Evolutionary conservation across 2,113 vertebrate species (phyloP), one percentile per base, ranked within the genome.

Genomic region (Garra rufa): DNA sequence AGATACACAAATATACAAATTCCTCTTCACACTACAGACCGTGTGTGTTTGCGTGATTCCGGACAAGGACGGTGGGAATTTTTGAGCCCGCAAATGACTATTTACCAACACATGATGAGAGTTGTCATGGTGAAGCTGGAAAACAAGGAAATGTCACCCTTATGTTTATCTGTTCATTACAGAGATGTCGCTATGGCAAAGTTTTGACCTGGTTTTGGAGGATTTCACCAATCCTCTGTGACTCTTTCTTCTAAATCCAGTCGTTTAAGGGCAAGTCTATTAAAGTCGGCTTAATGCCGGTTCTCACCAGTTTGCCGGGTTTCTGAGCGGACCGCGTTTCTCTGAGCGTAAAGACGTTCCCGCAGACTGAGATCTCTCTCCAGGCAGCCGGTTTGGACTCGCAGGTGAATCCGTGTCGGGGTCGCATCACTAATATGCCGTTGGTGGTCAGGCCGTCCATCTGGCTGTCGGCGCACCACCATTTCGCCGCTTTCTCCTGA

Each of bases 371-470:
- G 91, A 99, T 97, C 90, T 99, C 98, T 89, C 96, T 95, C 98
- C 98, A 99, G 86, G 95, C 93, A 5, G 97, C 97, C 2, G 97
- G 95, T 77, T 94, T 96, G 26, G 96, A 96, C 91, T 96, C 96
- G 88, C 96, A 95, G 17, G 92, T 96, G 92, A 98, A 98, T 71
- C 97, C 97, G 21, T 95, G 95, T 19, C 93, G 94, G 6, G 97
- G 97, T 88, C 96, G 96, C 97, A 98, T 98, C 85, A 99, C 96
- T 88, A 99, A 95, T 69, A 99, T 95, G 0, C 97, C 98, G 52
- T 99, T 99, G 44, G 97, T 99, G 83, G 97, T 99, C 82, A 98
- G 93, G 1, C 96, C 97, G n/a, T 99, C 97, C 97, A 98, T 98
- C 89, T 98, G 97, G 1, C 97, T 95, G 57, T 97, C 96, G 4